phyloP scores from a whole-genome alignment of 2,113 vertebrate genomes.

The Pteronura brasiliensis region DNA sequence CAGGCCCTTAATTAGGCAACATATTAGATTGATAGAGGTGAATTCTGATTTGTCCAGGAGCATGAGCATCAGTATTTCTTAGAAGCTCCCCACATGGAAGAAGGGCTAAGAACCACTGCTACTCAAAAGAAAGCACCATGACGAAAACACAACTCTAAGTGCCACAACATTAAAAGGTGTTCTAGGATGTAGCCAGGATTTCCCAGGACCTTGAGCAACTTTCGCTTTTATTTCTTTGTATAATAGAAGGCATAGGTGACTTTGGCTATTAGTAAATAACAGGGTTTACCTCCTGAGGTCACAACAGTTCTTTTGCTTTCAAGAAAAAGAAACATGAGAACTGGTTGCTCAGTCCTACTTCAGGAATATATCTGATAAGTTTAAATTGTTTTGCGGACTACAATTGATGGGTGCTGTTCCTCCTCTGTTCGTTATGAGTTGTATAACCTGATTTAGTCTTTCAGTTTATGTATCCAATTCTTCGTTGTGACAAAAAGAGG shows the following conservation, averaged over 20 bases:
- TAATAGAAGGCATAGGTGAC: not conserved
- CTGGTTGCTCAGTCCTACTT: not conserved
- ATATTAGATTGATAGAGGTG: not conserved
- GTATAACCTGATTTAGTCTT: not conserved
- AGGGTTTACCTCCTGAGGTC: not conserved
- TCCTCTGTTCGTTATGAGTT: not conserved
- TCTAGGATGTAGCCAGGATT: not conserved
- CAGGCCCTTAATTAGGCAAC: not conserved
- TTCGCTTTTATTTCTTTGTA: not conserved
- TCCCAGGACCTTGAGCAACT: not conserved
- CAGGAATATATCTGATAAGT: not conserved
- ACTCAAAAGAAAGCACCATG: not conserved
- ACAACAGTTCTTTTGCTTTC: not conserved
- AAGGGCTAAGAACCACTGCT: not conserved
- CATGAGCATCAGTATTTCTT: not conserved
- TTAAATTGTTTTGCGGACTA: not conserved
- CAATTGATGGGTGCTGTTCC: not conserved
- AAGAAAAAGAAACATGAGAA: not conserved
- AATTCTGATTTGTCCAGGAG: not conserved
- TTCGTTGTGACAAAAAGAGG: constrained; percentile 1
- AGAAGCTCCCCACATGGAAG: not conserved
- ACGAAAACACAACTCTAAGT: not conserved
- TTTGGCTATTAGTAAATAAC: not conserved
- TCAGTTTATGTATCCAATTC: not conserved
- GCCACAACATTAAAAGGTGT: not conserved